A percentile compares a stretch with the other conserved stretches of the same genome.
Conservation (phyloP, 2,888 invertebrate species). For the Idaea aversata region DNA sequence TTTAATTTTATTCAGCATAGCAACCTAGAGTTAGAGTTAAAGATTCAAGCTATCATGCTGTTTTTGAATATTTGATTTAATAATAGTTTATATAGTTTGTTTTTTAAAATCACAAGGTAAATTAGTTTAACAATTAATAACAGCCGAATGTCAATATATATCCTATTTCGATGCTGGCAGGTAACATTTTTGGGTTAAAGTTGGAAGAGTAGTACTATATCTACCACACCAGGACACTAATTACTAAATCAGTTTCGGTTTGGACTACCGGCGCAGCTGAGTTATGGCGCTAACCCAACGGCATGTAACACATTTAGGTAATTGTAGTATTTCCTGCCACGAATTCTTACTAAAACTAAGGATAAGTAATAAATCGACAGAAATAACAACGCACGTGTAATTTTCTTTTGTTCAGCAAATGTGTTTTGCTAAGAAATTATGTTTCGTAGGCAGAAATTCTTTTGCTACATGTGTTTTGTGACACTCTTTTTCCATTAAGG, state of each 20-base stretch:
- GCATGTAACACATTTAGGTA: constrained; percentile 15
- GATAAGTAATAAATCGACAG: constrained; percentile 12
- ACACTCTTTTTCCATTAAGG: background rate
- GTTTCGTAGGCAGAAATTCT: background rate
- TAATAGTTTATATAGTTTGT: no score
- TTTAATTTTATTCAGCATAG: no score
- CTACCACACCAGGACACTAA: background rate
- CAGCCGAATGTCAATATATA: no score
- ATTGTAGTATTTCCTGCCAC: constrained; percentile 12
- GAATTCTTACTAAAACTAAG: constrained; percentile 5
- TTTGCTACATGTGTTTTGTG: background rate
- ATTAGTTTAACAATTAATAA: no score
- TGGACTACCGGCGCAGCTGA: background rate
- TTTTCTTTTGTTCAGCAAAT: background rate
- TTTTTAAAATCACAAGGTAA: no score
- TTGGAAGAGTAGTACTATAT: no score
- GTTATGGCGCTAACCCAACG: background rate
- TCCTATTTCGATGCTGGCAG: no score
- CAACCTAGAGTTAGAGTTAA: no score
- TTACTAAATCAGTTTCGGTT: background rate
- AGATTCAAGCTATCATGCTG: no score
- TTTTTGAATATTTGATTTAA: no score
- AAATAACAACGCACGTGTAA: constrained; percentile 10
- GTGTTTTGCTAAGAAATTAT: constrained; percentile 1
- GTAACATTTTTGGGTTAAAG: no score